Evolutionary conservation across 2,113 vertebrate genomes (phyloP).

Genomic region (Equus przewalskii): DNA sequence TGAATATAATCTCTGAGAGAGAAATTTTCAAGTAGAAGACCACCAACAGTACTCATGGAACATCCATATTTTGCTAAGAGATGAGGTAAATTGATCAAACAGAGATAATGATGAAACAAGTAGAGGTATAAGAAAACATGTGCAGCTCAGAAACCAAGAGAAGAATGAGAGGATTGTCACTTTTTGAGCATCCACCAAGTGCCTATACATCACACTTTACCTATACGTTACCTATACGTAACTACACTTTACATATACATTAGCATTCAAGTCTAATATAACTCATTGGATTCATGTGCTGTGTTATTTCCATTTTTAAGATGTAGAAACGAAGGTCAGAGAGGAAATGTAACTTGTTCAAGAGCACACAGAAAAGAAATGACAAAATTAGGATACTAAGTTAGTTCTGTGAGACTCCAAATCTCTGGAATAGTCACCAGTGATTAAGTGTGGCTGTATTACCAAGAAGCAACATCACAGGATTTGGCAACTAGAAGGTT

Average conservation of each 20-base stretch:
- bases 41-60: background rate
- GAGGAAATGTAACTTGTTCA: background rate
- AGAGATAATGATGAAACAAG: background rate
- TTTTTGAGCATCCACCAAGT: background rate
- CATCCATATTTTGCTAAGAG: background rate
- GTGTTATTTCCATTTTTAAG: background rate
- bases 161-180: background rate
- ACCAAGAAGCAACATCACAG: conserved; percentile 3
- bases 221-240: background rate
- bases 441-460: background rate
- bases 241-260: background rate
- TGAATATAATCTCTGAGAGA: background rate
- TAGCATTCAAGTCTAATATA: conserved; percentile 18
- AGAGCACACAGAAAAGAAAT: conserved; percentile 16
- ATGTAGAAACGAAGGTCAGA: background rate
- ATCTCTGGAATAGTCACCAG: background rate
- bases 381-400: conserved; percentile 1
- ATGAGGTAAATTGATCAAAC: background rate
- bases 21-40: background rate
- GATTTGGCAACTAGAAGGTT: background rate
- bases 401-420: background rate
- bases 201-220: background rate
- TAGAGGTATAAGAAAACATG: background rate
- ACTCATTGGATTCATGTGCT: background rate
- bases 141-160: background rate